Evolutionary conservation across 1,140 invertebrate species (phyloP), one percentile per base, ranked within the genome.

Genomic region (Antheraea mylitta): DNA sequence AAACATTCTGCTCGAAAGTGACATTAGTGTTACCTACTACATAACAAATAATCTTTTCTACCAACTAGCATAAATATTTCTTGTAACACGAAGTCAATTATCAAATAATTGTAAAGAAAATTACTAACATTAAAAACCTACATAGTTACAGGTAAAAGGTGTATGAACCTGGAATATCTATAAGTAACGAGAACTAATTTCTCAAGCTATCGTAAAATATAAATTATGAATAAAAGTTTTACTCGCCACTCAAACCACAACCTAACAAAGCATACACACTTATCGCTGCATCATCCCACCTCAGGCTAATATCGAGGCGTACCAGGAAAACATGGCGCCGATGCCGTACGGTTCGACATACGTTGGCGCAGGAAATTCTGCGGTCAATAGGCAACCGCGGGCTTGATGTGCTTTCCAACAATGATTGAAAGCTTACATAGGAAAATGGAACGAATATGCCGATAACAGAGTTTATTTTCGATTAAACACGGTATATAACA

Each of bases 391-490:
- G 45, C 45, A 16, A 53, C 45, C 45, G 45, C 45, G 45, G 16
- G 45, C 45, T 53, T 13, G 45, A 53, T 53, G 45, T 53, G 45
- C 45, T 53, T 53, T 53, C 45, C 45, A 53, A 53, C 45, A 53
- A 16, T 53, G 11, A 53, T 53, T 53, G 11, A 16, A 16, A 16
- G 45, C 4, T 53, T 53, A n/a, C 45, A 13, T 16, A 6, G 45
- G 45, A 53, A n/a, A 53, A 16, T 53, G 7, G 11, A 16, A 13
- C 11, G 11, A 16, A 53, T 53, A n/a, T 16, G 13, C 45, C 16
- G 16, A 53, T 16, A 53, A 53, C 13, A 53, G 45, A 53, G 45
- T 16, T 16, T 16, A 53, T 16, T 53, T 16, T 53, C 45, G 45
- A 53, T 13, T 53, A 6, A 53, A 53, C 9, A 16, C 5, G 45